phyloP scores from a whole-genome alignment of 2,797 vertebrate species.

The Leucoraja ocellata region DNA sequence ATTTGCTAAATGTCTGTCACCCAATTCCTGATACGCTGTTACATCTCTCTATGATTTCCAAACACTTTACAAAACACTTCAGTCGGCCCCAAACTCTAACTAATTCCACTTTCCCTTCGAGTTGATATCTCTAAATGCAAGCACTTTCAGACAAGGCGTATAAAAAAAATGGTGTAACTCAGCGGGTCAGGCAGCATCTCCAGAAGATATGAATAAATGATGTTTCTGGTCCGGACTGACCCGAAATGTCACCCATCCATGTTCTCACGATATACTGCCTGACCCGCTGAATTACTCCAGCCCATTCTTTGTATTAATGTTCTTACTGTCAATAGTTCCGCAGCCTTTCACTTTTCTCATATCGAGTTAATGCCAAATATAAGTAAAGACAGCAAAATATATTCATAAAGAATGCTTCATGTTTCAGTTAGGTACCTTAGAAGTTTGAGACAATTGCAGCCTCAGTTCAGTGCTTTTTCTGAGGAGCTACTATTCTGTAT shows the following conservation, averaged over 20 bases:
- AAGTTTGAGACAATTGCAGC: neutral
- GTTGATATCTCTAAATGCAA: neutral
- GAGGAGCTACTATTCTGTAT: neutral
- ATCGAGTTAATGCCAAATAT: neutral
- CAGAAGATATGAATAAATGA: too few species aligned
- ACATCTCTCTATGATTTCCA: neutral
- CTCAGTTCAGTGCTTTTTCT: neutral
- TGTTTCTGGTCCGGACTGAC: too few species aligned
- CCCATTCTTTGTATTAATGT: neutral
- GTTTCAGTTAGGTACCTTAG: neutral
- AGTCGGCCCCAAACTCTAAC: neutral
- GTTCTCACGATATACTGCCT: too few species aligned
- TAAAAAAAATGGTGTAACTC: too few species aligned
- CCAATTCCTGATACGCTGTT: neutral
- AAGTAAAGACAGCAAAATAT: neutral
- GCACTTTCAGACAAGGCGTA: neutral
- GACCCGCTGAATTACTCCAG: too few species aligned
- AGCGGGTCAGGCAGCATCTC: too few species aligned
- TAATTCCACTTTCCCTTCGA: neutral
- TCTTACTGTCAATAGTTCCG: neutral
- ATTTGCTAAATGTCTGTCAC: neutral
- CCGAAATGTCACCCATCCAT: too few species aligned
- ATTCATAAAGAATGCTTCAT: neutral
- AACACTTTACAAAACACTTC: neutral
- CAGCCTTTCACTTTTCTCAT: neutral